phyloP scores from a whole-genome alignment of 1,140 invertebrate species.

The Bombus ignitus region DNA sequence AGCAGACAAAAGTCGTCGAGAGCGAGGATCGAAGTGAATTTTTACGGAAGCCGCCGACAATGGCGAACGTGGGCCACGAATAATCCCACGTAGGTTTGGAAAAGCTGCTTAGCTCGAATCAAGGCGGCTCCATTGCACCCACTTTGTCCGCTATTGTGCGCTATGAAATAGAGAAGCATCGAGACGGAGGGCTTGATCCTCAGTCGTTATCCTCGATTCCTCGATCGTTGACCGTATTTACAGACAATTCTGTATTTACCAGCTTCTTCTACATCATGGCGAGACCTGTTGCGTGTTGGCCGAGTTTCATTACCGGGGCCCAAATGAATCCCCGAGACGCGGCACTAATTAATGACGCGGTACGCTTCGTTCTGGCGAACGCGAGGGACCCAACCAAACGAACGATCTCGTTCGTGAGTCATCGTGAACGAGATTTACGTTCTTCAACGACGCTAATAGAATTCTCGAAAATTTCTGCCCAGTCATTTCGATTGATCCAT shows the following conservation, averaged over 20 bases:
- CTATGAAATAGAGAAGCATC: conserved; percentile 30
- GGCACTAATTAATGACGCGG: conserved; percentile 73
- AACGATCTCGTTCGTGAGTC: conserved; percentile 56
- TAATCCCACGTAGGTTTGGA: conserved; percentile 48
- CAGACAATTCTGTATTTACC: conserved; percentile 2
- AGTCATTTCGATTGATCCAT: conserved; percentile 7
- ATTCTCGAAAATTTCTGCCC: conserved; percentile 37
- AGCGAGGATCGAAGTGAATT: not conserved
- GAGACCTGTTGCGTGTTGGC: conserved; percentile 62
- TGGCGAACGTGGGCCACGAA: conserved; percentile 29
- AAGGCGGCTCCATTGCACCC: conserved; percentile 32
- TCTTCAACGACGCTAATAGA: conserved; percentile 29
- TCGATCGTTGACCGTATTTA: conserved; percentile 33
- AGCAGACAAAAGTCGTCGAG: not conserved
- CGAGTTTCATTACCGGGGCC: conserved; percentile 69
- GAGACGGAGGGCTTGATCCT: not conserved
- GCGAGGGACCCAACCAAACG: not conserved
- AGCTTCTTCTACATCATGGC: not conserved
- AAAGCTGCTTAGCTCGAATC: conserved; percentile 48
- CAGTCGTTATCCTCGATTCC: not conserved
- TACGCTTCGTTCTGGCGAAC: conserved; percentile 53
- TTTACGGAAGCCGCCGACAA: conserved; percentile 26
- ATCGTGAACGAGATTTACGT: conserved; percentile 50
- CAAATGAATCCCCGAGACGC: conserved; percentile 70
- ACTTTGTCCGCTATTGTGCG: conserved; percentile 34